These are phyloP conservation scores for Fistularia commersonii DNA, from an alignment of 2,797 vertebrate species.

Conservation along the genomic window DNA sequence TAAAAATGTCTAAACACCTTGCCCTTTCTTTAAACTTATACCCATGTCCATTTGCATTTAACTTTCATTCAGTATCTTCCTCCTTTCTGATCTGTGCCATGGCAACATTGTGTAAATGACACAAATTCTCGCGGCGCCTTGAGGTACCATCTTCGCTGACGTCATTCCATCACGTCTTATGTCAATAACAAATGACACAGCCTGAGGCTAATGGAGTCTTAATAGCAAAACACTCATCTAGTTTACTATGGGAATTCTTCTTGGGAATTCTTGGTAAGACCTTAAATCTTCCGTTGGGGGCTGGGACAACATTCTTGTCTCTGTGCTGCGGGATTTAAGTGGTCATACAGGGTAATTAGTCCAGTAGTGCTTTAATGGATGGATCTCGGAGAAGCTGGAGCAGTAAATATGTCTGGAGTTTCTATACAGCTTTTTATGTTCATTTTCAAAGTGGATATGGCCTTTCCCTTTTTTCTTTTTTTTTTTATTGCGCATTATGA, in stretches of 20 bases:
- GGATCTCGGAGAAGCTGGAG: constrained; percentile 13
- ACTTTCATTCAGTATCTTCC: constrained; percentile 11
- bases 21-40: constrained; percentile 6
- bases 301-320: constrained; percentile 12
- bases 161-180: constrained; percentile 38
- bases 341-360: constrained; percentile 47
- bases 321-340: constrained; percentile 48
- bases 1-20: background rate
- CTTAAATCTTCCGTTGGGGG: constrained; percentile 23
- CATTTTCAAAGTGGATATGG: too few relatives aligned
- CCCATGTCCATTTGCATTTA: background rate
- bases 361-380: constrained; percentile 19
- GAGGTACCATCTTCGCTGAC: constrained; percentile 27
- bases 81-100: constrained; percentile 21
- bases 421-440: too few relatives aligned
- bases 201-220: constrained; percentile 58
- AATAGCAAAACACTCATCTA: constrained; percentile 55
- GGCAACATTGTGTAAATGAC: constrained; percentile 13
- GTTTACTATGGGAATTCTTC: constrained; percentile 50
- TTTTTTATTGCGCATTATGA: too few relatives aligned
- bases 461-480: too few relatives aligned
- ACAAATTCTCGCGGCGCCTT: constrained; percentile 21
- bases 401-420: background rate
- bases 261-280: constrained; percentile 32
- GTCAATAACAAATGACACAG: constrained; percentile 34